Evolutionary conservation across 2,797 vertebrate species (phyloP).

Genomic region (Pangasius sanitwongsei): DNA sequence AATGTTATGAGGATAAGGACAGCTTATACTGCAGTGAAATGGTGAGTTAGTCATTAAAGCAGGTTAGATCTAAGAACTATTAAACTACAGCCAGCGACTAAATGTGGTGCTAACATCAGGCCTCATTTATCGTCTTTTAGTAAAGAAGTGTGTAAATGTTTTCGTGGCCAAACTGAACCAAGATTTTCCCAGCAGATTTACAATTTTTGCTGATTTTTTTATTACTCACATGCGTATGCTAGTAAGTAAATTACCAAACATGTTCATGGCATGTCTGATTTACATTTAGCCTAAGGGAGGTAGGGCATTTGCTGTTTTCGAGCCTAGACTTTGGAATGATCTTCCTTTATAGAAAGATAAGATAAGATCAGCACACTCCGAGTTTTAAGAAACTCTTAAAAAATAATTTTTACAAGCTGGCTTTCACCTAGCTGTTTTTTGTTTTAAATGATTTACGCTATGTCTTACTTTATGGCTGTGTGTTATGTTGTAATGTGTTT

Average conservation of each 20-base stretch:
- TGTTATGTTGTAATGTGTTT: no score
- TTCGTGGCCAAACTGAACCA: neutral
- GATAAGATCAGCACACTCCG: no score
- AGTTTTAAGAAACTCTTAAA: no score
- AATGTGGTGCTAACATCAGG: neutral
- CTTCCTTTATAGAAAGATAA: no score
- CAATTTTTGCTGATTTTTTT: neutral
- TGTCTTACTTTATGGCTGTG: no score
- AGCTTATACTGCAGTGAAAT: constrained; percentile 60
- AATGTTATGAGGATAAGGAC: constrained; percentile 69
- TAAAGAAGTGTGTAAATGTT: neutral
- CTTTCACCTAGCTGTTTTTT: no score
- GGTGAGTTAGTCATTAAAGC: constrained; percentile 52
- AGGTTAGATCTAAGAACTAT: neutral
- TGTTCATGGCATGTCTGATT: neutral
- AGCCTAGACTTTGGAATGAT: no score
- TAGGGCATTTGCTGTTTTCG: no score
- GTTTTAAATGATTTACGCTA: no score
- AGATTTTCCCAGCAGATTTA: neutral
- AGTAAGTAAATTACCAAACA: neutral
- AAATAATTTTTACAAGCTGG: no score
- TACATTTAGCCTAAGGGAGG: neutral
- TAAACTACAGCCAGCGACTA: constrained; percentile 39
- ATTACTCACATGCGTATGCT: neutral
- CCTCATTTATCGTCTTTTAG: constrained; percentile 13